Evolutionary conservation across 2,797 vertebrate genomes (phyloP), one percentile per base, ranked within the genome.

Genomic region (Dendrocincla tyrannina): DNA sequence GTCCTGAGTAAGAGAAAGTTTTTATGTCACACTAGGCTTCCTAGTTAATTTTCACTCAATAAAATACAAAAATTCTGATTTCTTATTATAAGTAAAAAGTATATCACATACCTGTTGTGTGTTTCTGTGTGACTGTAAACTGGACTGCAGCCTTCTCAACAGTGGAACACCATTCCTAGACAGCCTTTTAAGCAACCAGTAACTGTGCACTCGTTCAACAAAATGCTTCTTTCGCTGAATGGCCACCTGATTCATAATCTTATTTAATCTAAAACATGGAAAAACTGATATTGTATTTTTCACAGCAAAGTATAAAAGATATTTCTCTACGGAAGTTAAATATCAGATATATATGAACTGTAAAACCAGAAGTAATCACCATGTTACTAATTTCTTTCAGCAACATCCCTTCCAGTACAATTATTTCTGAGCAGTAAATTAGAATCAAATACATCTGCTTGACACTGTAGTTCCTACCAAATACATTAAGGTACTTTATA

Each of bases 181-280:
- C 87, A 99, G 98, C 81, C 99, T 98, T 97, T 99, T 99, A 74
- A 99, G 98, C 24, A 98, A 98, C 99, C 99, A 99, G 97, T 99
- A 99, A 98, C 98, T 99, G 92, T 99, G 98, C 17, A 98, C 99
- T 85, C 99, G 98, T 97, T 99, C 99, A 75, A 99, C 98, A 95
- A 99, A 99, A 28, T 98, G 98, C 97, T 98, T 99, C 98, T 99
- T 99, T 98, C 99, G 99, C 96, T 99, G 99, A 93, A 99, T 97
- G 72, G 99, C 99, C 96, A 99, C 99, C 98, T 99, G 99, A 98
- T 99, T 99, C 91, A 99, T 98, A 95, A 99, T 99, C 95, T 98
- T 99, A 97, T 99, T 99, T 97, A 99, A 98, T 98, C 99, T 99
- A 93, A 85, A 98, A 98, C 64, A 97, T 2, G 78, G 96, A 93